A percentile compares a stretch with the other conserved stretches of the same genome.
phyloP scores from a whole-genome alignment of 2,888 invertebrate species.

The Callyntrura guangdongensis region DNA sequence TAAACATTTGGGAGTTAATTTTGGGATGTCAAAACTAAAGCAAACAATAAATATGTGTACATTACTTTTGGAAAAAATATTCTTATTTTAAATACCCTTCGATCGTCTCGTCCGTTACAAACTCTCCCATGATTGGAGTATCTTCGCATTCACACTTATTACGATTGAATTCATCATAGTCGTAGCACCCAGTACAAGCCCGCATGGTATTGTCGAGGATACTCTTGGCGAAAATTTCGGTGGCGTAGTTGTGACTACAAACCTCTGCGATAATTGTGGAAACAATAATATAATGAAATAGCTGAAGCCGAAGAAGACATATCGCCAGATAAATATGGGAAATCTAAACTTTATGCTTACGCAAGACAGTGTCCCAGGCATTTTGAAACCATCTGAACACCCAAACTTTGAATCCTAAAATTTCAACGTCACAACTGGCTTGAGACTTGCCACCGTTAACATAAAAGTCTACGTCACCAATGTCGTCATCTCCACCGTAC shows the following conservation, averaged over 20 bases:
- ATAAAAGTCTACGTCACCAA: constrained; percentile 41
- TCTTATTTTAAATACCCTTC: not conserved
- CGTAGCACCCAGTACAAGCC: constrained; percentile 17
- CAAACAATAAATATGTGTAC: not conserved
- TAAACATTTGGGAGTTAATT: not conserved
- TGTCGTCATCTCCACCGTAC: constrained; percentile 13
- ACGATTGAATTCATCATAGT: not conserved
- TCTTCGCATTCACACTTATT: constrained; percentile 18
- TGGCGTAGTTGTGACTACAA: constrained; percentile 26
- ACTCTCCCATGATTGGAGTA: not conserved
- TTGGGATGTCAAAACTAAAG: not conserved
- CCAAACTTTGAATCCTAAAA: too few relatives aligned
- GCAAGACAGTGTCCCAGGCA: too few relatives aligned
- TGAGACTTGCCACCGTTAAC: constrained; percentile 19
- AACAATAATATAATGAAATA: too few relatives aligned
- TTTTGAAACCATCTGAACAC: too few relatives aligned
- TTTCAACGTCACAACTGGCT: not conserved
- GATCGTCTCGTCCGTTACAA: not conserved
- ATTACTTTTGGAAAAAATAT: not conserved
- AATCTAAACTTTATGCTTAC: too few relatives aligned
- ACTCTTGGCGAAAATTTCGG: not conserved
- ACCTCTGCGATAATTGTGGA: too few relatives aligned
- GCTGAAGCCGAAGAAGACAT: too few relatives aligned
- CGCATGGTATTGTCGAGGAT: constrained; percentile 13
- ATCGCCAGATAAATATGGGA: too few relatives aligned